Percentiles rank a stretch among this genome's conserved stretches.
Evolutionary conservation across 2,113 vertebrate species (phyloP).

Genomic region (Zeus faber): DNA sequence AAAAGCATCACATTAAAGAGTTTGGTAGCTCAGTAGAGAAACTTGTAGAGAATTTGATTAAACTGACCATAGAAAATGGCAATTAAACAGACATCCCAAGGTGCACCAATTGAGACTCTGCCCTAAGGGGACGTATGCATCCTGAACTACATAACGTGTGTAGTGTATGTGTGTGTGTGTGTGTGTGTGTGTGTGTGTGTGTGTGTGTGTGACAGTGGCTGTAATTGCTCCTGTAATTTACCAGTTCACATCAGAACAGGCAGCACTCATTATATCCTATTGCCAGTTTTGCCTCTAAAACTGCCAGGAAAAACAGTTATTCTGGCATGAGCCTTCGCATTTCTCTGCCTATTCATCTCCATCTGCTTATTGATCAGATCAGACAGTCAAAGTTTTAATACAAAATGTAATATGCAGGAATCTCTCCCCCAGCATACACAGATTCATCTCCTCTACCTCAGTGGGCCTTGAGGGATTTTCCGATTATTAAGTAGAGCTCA

Average conservation of each 20-base stretch:
- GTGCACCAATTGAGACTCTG: constrained; percentile 27
- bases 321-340: constrained; percentile 40
- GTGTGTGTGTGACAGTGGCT: constrained; percentile 19
- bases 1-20: constrained; percentile 59
- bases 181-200: constrained; percentile 4
- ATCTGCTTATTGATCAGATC: constrained; percentile 78
- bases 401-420: constrained; percentile 72
- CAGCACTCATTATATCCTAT: constrained; percentile 59
- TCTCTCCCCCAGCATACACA: constrained; percentile 69
- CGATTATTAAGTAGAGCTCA: constrained; percentile 82
- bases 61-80: constrained; percentile 51
- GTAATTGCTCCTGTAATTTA: constrained; percentile 68
- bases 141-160: constrained; percentile 24
- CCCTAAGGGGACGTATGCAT: constrained; percentile 45
- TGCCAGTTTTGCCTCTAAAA: constrained; percentile 38
- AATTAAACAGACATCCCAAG: constrained; percentile 57
- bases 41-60: constrained; percentile 57
- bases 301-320: constrained; percentile 51
- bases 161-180: constrained; percentile 11
- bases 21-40: constrained; percentile 44
- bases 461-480: constrained; percentile 79
- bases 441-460: constrained; percentile 75
- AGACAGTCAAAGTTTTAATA: constrained; percentile 72
- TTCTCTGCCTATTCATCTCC: constrained; percentile 71
- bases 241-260: constrained; percentile 53